Evolutionary conservation across 2,113 vertebrate species (phyloP), one percentile per base, ranked within the genome.

Genomic region (Vidua macroura): DNA sequence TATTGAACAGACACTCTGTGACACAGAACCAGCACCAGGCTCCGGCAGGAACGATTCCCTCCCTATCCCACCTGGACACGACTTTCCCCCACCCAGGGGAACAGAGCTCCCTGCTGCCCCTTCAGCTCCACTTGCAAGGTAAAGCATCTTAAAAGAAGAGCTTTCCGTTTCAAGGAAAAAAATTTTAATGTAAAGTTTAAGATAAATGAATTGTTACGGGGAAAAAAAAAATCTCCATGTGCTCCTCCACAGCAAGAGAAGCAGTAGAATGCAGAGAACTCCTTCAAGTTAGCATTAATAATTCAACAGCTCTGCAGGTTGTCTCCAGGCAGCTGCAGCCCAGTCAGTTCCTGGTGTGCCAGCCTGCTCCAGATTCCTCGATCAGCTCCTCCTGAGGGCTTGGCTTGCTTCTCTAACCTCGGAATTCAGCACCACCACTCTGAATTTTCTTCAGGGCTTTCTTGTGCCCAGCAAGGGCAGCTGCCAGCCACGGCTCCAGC

Each of bases 291-390:
- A 23, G 27, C 72, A 84, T 95, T 17, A 96, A 95, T 85, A 96
- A 96, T 95, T 92, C 73, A 90, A 21, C 66, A 75, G 37, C 88
- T 89, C 94, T 80, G 91, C 92, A 91, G 91, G 96, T 59, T 86
- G 85, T 75, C 95, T 76, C 43, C 91, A 95, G 91, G 91, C 93
- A 90, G 73, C 74, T 94, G 96, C 8, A 84, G 89, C 88, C 88
- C 93, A 52, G 93, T 66, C 17, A 14, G 55, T 2, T 74, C 92
- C 73, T 67, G 79, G 37, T 35, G 55, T 80, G 93, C 67, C 90
- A 94, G 95, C 69, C 79, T 18, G 35, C 14, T 23, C 85, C 16
- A 37, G 35, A 70, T 75, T 92, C 64, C 87, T 67, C 16, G 10
- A 83, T 25, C 82, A 31, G 0, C 90, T 94, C 73, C 60, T 90